Percentiles rank a stretch among this genome's conserved stretches.
These are phyloP conservation scores for Menura novaehollandiae DNA, from an alignment of 2,113 vertebrate genomes.

Conservation along the genomic window DNA sequence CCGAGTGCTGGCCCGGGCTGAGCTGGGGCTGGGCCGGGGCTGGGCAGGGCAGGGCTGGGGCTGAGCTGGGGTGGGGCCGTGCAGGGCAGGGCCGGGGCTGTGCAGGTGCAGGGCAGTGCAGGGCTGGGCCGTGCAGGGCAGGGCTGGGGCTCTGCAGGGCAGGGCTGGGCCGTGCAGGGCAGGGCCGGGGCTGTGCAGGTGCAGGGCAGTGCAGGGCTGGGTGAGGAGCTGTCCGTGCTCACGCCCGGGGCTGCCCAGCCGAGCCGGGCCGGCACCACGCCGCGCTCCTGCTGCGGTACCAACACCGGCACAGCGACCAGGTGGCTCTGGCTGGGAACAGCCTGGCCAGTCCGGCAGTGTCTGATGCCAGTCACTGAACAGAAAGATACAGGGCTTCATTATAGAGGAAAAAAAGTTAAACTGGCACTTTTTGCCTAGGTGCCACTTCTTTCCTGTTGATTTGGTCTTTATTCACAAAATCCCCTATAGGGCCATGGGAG, in stretches of 20 bases:
- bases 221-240: not conserved
- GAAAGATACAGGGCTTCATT: not conserved
- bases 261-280: not conserved
- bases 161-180: too few relatives aligned
- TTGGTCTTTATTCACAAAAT: not conserved
- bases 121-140: too few relatives aligned
- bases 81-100: too few relatives aligned
- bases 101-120: not conserved
- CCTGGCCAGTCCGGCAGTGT: not conserved
- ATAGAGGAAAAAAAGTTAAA: not conserved
- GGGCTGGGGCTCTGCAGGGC: too few relatives aligned
- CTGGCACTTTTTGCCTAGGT: not conserved
- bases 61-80: too few relatives aligned
- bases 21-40: not conserved
- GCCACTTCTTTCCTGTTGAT: not conserved
- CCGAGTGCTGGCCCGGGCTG: not conserved
- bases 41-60: too few relatives aligned
- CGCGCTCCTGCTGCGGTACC: rapidly evolving
- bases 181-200: too few relatives aligned
- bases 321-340: not conserved
- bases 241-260: not conserved
- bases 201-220: too few relatives aligned
- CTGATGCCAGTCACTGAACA: not conserved
- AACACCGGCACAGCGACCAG: rapidly evolving
- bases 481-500: not conserved